phyloP scores from a whole-genome alignment of 2,888 invertebrate species.

The Acanthosepion esculentum region DNA sequence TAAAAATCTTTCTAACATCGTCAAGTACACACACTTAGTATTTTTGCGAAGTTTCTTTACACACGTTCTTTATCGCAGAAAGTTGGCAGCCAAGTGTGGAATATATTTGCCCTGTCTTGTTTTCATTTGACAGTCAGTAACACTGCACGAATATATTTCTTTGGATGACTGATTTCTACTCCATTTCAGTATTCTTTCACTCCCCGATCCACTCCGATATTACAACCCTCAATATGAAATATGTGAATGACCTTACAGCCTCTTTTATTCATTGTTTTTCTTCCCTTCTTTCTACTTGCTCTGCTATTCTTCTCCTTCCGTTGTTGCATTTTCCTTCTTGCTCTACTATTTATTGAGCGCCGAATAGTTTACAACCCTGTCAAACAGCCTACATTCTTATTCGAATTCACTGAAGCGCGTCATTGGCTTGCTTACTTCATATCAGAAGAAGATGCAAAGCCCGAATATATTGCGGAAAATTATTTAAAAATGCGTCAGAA shows the following conservation, averaged over 20 bases:
- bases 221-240: background rate
- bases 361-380: conserved; percentile 33
- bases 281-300: background rate
- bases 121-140: conserved; percentile 33
- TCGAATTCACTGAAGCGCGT: conserved; percentile 33
- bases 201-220: background rate
- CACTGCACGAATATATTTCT: conserved; percentile 33
- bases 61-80: background rate
- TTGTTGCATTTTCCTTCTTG: background rate
- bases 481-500: conserved; percentile 20
- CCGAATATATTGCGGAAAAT: conserved; percentile 25
- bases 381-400: conserved; percentile 15
- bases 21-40: background rate
- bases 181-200: conserved; percentile 33
- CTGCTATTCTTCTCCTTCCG: background rate
- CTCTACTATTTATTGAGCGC: conserved; percentile 18
- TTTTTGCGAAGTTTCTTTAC: background rate
- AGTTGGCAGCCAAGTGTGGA: background rate
- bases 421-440: conserved; percentile 33
- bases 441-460: background rate
- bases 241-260: no score
- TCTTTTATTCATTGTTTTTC: background rate
- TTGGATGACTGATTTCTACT: background rate
- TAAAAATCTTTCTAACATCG: background rate
- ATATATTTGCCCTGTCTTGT: background rate